Conservation (phyloP, 2,888 invertebrate species). For the Diaperis boleti region DNA sequence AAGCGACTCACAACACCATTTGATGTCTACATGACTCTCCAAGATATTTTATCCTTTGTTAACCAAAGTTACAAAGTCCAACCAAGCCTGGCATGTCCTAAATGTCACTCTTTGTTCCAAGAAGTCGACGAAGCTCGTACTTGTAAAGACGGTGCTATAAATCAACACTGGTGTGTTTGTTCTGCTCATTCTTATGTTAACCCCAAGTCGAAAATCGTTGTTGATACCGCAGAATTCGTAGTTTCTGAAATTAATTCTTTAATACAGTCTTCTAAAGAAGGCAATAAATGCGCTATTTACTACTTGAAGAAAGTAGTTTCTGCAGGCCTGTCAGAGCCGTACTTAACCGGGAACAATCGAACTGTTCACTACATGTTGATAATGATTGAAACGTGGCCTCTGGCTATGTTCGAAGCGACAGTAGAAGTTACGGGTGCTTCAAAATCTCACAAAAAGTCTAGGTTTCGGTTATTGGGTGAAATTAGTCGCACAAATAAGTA, state of each 20-base stretch:
- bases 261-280: conserved; percentile 26
- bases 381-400: conserved; percentile 75
- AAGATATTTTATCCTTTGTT: conserved; percentile 72
- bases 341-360: conserved; percentile 48
- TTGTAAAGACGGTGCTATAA: conserved; percentile 76
- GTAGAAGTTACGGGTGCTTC: conserved; percentile 67
- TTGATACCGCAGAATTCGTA: conserved; percentile 68
- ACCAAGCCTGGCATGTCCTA: conserved; percentile 70
- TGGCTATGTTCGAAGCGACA: conserved; percentile 78
- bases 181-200: conserved; percentile 69
- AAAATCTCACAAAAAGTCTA: conserved; percentile 17
- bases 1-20: conserved; percentile 80
- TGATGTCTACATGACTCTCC: conserved; percentile 80
- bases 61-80: conserved; percentile 59
- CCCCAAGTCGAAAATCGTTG: conserved; percentile 67
- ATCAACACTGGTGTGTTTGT: conserved; percentile 83
- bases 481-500: conserved; percentile 74
- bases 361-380: conserved; percentile 71
- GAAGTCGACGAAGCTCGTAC: conserved; percentile 71
- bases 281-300: conserved; percentile 51
- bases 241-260: conserved; percentile 57
- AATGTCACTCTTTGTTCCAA: conserved; percentile 74
- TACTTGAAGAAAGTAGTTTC: conserved; percentile 52
- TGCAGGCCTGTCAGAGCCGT: conserved; percentile 50
- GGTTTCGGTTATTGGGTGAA: conserved; percentile 69